Evolutionary conservation across 2,113 vertebrate species (phyloP), one percentile per base, ranked within the genome.

Genomic region (Hylia prasina): DNA sequence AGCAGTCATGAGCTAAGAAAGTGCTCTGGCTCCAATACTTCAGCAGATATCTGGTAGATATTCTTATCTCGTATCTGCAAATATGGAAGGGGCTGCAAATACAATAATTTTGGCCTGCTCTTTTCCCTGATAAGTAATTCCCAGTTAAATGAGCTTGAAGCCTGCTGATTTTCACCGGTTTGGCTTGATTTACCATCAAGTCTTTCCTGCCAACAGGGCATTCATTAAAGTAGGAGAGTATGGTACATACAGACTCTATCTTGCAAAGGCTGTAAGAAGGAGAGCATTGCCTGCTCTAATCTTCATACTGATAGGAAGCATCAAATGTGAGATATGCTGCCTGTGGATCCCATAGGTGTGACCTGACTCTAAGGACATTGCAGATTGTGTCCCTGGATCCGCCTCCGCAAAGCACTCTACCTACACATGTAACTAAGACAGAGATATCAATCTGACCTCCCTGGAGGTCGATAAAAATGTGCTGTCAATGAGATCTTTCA

Each of bases 341-440:
- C 33, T 3, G 1, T 39, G 42, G 13, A 35, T 54, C 23, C 47
- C n/a, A 47, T 4, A 1, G 0, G 23, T 82, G 30, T 4, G 1
- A 37, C 10, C 22, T 57, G 54, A 30, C 9, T n/a, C 28, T 42
- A 53, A 57, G 14, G 39, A 45, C 35, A 50, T 12, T 39, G 17
- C 27, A 27, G 42, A 7, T 13, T 69, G 5, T 63, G 24, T 75
- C 25, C 28, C 23, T 31, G 53, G 17, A 48, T 40, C 22, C 1
- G 4, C 15, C 20, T 6, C 13, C 75, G 53, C 9, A 75, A 94
- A 77, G 13, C 18, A 30, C 11, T 73, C n/a, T 65, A 42, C 15
- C 45, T 80, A 35, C 1, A 0, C 4, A 2, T 45, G 22, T 65
- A 10, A 35, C 33, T 83, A 77, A 39, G 11, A 35, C 12, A 50